Evolutionary conservation across 1,140 invertebrate species (phyloP), one percentile per base, ranked within the genome.

Genomic region (Hydropsyche tenuis): DNA sequence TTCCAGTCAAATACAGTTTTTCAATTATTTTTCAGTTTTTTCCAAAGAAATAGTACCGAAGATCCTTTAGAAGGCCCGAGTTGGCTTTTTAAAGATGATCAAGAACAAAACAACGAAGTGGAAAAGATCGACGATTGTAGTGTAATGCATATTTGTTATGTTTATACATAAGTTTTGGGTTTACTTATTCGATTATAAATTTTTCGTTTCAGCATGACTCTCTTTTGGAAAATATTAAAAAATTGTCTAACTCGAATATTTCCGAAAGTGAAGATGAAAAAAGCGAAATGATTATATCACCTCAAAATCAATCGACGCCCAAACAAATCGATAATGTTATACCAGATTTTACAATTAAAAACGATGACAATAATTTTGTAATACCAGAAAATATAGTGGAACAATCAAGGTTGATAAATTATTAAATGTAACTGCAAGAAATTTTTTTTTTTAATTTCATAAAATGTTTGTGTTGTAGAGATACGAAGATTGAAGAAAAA

Each of bases 31-130:
- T 48, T 48, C 16, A 48, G 2, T 6, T 48, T 16, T 6, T 14
- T 48, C 3, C 3, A 7, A 48, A n/a, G 53, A 20, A 3, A 7
- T 23, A 4, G 43, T 43, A n/a, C 4, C 12, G 73, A 77, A 27
- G 76, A 77, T 72, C 76, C 76, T 63, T 43, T 77, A 9, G 76
- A 77, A 64, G 76, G 76, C 6, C 71, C 76, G 1, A 77, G 76
- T 68, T 75, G 73, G 76, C 60, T 56, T 16, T 72, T 68, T 22
- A 63, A 68, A 45, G n/a, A 42, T 56, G 11, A 56, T 42, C 51
- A 14, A 51, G 22, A 60, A 22, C 0, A 7, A 12, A 9, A 45
- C 6, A 20, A 18, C 1, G 16, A 18, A 18, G 5, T 53, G 9
- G 5, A 53, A 18, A 20, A 18, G 16, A 7, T 18, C 18, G 18